Conservation (phyloP, 2,797 vertebrate genomes). For the Rhadinocentrus ornatus region DNA sequence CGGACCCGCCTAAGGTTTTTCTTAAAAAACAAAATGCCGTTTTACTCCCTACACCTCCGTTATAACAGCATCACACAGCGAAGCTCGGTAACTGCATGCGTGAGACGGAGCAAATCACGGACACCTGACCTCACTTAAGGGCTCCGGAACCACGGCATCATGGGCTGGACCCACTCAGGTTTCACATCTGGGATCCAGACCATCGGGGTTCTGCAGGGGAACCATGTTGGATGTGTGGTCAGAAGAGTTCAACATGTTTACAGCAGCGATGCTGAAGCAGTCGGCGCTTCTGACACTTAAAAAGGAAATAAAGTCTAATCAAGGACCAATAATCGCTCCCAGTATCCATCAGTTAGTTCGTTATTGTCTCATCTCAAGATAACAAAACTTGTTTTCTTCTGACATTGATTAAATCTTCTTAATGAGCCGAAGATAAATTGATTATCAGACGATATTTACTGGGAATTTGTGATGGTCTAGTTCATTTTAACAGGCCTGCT, state of each 20-base stretch:
- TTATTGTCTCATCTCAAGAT: no score
- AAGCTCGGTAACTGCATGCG: constrained; percentile 14
- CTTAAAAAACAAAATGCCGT: no score
- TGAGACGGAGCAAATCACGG: constrained; percentile 58
- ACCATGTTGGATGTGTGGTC: not conserved
- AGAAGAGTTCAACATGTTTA: not conserved
- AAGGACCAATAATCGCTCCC: no score
- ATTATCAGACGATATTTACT: not conserved
- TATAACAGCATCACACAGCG: no score
- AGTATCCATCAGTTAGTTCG: no score
- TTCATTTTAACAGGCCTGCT: no score
- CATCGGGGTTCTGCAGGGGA: constrained; percentile 33
- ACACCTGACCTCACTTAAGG: constrained; percentile 69
- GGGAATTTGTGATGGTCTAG: not conserved
- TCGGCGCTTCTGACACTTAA: no score
- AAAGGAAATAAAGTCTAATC: no score
- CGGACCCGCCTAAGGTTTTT: no score
- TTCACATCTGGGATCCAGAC: constrained; percentile 74
- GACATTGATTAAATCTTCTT: no score
- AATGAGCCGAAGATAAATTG: not conserved
- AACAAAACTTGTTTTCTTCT: not conserved
- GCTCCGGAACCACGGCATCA: not conserved
- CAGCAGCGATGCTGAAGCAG: not conserved
- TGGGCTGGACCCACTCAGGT: constrained; percentile 39
- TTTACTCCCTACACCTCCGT: no score